Base-by-base conservation (phyloP, 2,113 vertebrate genomes). In the Python bivittatus region DNA sequence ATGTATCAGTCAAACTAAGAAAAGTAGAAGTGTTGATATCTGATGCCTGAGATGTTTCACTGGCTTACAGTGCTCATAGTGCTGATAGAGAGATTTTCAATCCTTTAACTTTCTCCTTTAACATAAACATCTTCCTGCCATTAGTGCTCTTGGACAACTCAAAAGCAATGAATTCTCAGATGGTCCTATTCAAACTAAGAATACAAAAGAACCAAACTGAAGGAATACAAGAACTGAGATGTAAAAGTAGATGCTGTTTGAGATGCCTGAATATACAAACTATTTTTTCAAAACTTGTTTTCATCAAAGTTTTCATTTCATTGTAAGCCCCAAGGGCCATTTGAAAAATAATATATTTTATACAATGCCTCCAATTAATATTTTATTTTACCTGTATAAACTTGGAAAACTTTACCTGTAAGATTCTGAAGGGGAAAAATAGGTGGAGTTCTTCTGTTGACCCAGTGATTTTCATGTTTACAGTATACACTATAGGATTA, bases 401-500 rank as follows among this genome's bases (percentile, higher is more conserved):
- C 90, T 72, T 95, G 91, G 52, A 96, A 91, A 95, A 95, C 91
- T 94, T 96, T 90, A 95, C 92, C 84, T 94, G 91, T 42, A 96
- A 91, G 94, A 94, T 92, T 94, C 95, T 90, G 88, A 33, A 61
- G 64, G 23, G 33, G n/a, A 17, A 10, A 56, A 25, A 33, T 33
- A 96, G 96, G 96, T 97, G 93, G 93, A 96, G 72, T 29, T 92
- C 94, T 97, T 68, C 94, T 96, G 89, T 91, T 94, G 96, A 93
- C 87, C 42, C 88, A 91, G 68, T 29, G 84, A 96, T 95, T 95
- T 95, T 96, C 96, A 94, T 88, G 95, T 95, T 96, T 97, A 95
- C 94, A 97, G 88, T 91, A 88, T 88, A 94, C 92, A 94, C 97
- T 96, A 94, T 94, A 97, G 94, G 93, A 93, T 96, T 91, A 84